Percentiles rank a stretch among this genome's conserved stretches.
Conservation (phyloP, 2,888 invertebrate species). For the Tuberolachnus salignus region DNA sequence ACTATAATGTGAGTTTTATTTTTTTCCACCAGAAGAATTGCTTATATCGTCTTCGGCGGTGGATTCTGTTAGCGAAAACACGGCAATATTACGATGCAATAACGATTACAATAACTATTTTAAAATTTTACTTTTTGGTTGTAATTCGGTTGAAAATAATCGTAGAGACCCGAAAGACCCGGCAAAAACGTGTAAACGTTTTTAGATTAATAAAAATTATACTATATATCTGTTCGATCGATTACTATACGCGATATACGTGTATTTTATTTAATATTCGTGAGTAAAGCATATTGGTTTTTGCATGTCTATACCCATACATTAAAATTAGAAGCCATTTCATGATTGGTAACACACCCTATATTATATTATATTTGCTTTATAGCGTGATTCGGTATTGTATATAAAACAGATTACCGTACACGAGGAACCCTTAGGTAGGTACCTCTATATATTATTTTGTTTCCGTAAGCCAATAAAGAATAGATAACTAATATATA, state of each 20-base stretch:
- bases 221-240: too few species aligned
- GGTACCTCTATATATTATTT: conserved; percentile 6
- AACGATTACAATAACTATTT: too few species aligned
- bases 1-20: too few species aligned
- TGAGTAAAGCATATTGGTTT: conserved; percentile 24
- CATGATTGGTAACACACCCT: conserved; percentile 54
- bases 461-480: neutral
- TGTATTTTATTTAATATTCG: conserved; percentile 46
- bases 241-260: neutral
- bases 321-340: conserved; percentile 54
- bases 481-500: neutral
- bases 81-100: too few species aligned
- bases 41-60: too few species aligned
- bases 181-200: neutral
- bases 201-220: neutral
- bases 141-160: too few species aligned
- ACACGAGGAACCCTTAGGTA: neutral
- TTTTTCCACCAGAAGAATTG: too few species aligned
- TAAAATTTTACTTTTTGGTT: too few species aligned
- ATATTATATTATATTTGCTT: neutral
- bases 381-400: conserved; percentile 47
- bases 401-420: conserved; percentile 31
- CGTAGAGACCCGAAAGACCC: neutral
- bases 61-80: too few species aligned
- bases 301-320: neutral